These are phyloP conservation scores for Tetrao urogallus DNA, from an alignment of 2,113 vertebrate genomes.

Conservation along the genomic window DNA sequence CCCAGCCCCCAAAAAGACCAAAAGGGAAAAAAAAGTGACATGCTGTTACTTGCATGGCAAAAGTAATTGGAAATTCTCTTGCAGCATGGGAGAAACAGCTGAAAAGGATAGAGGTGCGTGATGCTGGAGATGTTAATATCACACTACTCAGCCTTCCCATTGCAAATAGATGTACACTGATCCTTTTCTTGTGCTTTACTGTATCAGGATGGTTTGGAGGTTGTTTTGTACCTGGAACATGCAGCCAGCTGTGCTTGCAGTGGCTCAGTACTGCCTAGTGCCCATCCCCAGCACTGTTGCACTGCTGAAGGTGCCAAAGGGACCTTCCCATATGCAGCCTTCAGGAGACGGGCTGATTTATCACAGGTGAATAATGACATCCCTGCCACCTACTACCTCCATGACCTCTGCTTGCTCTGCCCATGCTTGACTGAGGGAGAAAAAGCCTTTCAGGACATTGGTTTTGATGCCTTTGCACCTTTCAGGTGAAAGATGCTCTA, in stretches of 20 bases:
- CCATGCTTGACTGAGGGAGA: accelerated
- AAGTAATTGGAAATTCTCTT: neutral
- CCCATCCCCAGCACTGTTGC: neutral
- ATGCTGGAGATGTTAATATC: neutral
- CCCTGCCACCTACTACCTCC: neutral
- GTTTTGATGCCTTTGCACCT: neutral
- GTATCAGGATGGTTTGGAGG: neutral
- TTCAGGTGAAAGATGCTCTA: neutral
- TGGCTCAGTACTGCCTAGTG: neutral
- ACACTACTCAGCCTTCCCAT: neutral
- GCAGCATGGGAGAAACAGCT: neutral
- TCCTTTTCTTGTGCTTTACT: neutral
- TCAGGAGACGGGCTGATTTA: neutral
- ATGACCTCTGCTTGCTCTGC: neutral
- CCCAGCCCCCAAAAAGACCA: neutral
- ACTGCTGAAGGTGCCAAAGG: neutral
- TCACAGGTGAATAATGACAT: neutral
- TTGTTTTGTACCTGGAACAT: neutral
- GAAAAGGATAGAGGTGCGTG: neutral
- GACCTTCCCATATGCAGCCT: neutral
- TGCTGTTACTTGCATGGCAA: neutral
- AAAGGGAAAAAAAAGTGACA: neutral
- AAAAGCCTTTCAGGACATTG: neutral
- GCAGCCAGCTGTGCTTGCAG: neutral
- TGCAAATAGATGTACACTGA: neutral